Percentiles rank a stretch among this genome's conserved stretches.
Conservation (phyloP, 2,888 invertebrate species). For the Calliphora vomitoria region DNA sequence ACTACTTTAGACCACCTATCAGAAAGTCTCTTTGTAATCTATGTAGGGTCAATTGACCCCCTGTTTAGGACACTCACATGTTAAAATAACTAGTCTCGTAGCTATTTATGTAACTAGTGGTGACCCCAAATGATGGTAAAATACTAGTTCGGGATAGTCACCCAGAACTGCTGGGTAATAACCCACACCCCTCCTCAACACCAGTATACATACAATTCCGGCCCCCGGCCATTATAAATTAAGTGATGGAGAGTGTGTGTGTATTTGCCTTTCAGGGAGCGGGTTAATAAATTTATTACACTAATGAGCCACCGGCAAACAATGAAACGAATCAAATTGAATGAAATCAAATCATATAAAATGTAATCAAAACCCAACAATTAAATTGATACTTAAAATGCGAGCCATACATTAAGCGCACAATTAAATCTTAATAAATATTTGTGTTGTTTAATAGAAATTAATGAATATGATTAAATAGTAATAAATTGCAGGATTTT, state of each 20-base stretch:
- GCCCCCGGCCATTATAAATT: neutral
- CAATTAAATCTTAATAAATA: conserved; percentile 10
- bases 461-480: neutral
- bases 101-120: too few relatives aligned
- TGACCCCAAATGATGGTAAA: too few relatives aligned
- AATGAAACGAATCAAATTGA: neutral
- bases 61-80: too few relatives aligned
- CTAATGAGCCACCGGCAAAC: conserved; percentile 20
- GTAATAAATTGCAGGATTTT: neutral
- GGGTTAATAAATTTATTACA: conserved; percentile 23
- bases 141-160: too few relatives aligned
- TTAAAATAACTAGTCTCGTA: too few relatives aligned
- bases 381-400: conserved; percentile 14
- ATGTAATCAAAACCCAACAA: conserved; percentile 30
- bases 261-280: neutral
- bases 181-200: neutral
- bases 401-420: neutral
- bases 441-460: neutral
- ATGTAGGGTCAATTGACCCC: too few relatives aligned
- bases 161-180: neutral
- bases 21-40: too few relatives aligned
- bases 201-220: neutral
- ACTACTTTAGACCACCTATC: too few relatives aligned
- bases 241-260: neutral
- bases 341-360: conserved; percentile 14